A percentile compares a stretch with the other conserved stretches of the same genome.
Conservation (phyloP, 2,113 vertebrate species). For the Hippotragus niger region DNA sequence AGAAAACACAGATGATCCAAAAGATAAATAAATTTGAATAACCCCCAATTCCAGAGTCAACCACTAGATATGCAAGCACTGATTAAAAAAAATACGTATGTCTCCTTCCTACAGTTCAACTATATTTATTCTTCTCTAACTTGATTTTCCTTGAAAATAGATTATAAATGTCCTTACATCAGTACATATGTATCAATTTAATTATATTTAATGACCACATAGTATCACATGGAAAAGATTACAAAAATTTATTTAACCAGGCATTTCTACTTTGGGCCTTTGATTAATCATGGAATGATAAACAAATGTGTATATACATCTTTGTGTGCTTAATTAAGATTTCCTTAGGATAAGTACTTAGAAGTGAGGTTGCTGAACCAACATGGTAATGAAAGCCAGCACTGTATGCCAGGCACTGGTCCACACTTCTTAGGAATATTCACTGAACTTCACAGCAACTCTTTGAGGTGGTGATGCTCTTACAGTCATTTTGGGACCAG, state of each 20-base stretch:
- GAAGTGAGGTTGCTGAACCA: not conserved
- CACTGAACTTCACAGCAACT: not conserved
- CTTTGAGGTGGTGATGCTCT: not conserved
- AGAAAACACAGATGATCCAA: not conserved
- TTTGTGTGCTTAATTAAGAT: conserved; percentile 3
- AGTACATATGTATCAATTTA: not conserved
- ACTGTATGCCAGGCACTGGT: not conserved
- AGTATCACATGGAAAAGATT: not conserved
- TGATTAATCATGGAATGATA: conserved; percentile 4
- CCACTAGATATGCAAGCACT: not conserved
- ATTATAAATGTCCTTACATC: not conserved
- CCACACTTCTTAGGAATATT: not conserved
- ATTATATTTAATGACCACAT: not conserved
- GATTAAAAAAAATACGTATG: not conserved
- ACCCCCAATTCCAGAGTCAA: not conserved
- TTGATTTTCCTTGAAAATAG: conserved; percentile 11
- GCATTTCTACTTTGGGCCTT: not conserved
- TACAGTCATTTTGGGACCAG: not conserved
- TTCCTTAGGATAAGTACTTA: not conserved
- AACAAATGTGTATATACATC: not conserved
- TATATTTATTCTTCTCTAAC: not conserved
- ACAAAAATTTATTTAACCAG: conserved; percentile 8
- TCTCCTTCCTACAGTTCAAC: not conserved
- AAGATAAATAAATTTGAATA: not conserved
- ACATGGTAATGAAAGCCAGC: not conserved